These are phyloP conservation scores for Lordiphosa clarofinis DNA, from an alignment of 1,140 invertebrate species.

Conservation along the genomic window DNA sequence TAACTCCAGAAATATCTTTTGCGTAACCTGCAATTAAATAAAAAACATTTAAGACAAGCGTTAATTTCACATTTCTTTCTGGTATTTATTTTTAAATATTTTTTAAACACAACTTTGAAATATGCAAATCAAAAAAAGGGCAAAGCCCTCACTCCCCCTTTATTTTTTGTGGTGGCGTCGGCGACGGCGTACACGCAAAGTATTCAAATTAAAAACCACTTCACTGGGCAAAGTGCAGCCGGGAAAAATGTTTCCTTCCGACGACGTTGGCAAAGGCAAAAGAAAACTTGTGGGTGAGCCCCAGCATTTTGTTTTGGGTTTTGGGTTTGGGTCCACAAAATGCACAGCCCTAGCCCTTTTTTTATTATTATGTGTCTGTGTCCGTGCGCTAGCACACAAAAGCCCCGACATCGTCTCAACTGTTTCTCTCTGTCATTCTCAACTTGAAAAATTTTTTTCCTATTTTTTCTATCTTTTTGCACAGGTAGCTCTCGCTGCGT, in stretches of 20 bases:
- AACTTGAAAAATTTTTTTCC: constrained; percentile 8
- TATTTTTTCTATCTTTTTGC: constrained; percentile 8
- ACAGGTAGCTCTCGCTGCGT: constrained; percentile 11
- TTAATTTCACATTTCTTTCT: constrained; percentile 36
- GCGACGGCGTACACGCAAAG: constrained; percentile 31
- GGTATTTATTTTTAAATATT: constrained; percentile 38
- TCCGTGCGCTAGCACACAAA: constrained; percentile 1
- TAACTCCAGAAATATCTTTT: constrained; percentile 79
- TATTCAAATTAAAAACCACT: constrained; percentile 76
- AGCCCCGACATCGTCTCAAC: constrained; percentile 2
- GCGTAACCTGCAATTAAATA: constrained; percentile 71
- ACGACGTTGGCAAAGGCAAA: constrained; percentile 3
- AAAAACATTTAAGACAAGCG: constrained; percentile 10
- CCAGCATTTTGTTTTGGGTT: constrained; percentile 1
- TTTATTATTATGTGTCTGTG: background rate
- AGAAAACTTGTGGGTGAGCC: constrained; percentile 18
- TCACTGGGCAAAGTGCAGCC: constrained; percentile 36
- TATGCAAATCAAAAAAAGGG: constrained; percentile 29
- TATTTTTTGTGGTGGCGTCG: background rate
- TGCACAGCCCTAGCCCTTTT: constrained; percentile 11
- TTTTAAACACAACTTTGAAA: constrained; percentile 27
- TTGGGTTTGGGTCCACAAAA: constrained; percentile 8
- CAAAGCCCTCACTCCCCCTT: constrained; percentile 12
- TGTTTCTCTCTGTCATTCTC: constrained; percentile 21
- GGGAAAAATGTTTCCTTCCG: constrained; percentile 54